Evolutionary conservation across 2,797 vertebrate species (phyloP).

Genomic region (Onychomys torridus): DNA sequence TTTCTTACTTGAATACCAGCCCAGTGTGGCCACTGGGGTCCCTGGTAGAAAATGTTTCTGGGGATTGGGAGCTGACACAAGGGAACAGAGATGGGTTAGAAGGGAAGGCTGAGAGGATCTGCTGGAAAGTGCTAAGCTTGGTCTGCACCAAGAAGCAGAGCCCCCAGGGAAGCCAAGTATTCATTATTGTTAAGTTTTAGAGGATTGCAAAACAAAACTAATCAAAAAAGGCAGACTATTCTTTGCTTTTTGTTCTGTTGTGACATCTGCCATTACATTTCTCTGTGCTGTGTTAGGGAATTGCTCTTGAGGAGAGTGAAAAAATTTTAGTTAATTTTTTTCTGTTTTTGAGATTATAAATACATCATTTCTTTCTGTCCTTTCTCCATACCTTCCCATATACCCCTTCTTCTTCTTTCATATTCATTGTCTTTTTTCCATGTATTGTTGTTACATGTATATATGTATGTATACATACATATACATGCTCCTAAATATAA

Average conservation of each 20-base stretch:
- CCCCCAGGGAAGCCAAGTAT: too few species aligned
- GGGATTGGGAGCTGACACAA: too few species aligned
- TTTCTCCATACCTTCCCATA: not conserved
- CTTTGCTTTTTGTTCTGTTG: not conserved
- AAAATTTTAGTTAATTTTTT: not conserved
- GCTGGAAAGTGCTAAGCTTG: too few species aligned
- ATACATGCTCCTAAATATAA: not conserved
- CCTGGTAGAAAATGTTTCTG: too few species aligned
- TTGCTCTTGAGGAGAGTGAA: not conserved
- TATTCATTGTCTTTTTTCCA: not conserved
- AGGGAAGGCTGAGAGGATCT: too few species aligned
- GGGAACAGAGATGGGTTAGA: too few species aligned
- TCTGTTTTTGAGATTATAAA: not conserved
- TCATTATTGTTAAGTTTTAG: not conserved
- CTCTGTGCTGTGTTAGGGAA: not conserved
- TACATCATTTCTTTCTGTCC: not conserved
- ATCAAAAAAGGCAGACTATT: not conserved
- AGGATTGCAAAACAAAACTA: not conserved
- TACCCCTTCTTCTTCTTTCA: not conserved
- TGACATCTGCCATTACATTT: not conserved
- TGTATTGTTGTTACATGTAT: not conserved
- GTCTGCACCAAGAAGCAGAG: too few species aligned
- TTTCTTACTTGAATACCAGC: too few species aligned
- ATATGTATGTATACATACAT: not conserved
- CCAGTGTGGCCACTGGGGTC: too few species aligned